Percentiles rank a stretch among this genome's conserved stretches.
These are phyloP conservation scores for Rattus rattus DNA, from an alignment of 2,113 vertebrate species.

Conservation along the genomic window DNA sequence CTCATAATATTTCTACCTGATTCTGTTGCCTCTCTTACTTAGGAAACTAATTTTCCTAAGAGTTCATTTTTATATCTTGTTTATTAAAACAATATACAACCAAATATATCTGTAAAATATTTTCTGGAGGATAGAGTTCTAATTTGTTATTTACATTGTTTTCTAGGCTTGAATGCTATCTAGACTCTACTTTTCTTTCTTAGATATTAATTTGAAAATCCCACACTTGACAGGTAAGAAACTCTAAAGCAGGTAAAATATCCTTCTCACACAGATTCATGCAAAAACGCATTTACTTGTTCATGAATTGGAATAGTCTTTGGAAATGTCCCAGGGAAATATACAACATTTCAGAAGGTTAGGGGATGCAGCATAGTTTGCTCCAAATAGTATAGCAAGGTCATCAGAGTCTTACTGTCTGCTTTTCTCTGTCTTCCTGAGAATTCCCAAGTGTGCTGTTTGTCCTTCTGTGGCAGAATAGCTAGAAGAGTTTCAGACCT, in stretches of 20 bases:
- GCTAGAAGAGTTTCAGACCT: background rate
- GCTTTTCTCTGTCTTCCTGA: background rate
- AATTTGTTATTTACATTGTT: background rate
- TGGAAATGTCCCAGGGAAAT: background rate
- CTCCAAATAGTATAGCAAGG: background rate
- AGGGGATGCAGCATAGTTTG: background rate
- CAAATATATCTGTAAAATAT: background rate
- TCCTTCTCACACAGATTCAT: background rate
- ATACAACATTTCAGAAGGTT: too few species aligned
- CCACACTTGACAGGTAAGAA: background rate
- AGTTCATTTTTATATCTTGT: background rate
- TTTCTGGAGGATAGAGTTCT: background rate
- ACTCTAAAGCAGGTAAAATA: background rate
- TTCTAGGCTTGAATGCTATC: background rate
- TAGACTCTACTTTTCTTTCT: background rate
- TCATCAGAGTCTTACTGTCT: background rate
- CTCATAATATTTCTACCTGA: background rate
- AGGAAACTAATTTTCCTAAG: background rate
- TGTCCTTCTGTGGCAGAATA: background rate
- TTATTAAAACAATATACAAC: background rate
- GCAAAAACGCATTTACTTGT: background rate
- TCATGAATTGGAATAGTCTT: background rate
- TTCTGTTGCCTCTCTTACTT: background rate
- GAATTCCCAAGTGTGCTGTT: accelerated
- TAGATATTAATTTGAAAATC: background rate